These are phyloP conservation scores for Podilymbus podiceps DNA, from an alignment of 2,113 vertebrate genomes.

Conservation along the genomic window DNA sequence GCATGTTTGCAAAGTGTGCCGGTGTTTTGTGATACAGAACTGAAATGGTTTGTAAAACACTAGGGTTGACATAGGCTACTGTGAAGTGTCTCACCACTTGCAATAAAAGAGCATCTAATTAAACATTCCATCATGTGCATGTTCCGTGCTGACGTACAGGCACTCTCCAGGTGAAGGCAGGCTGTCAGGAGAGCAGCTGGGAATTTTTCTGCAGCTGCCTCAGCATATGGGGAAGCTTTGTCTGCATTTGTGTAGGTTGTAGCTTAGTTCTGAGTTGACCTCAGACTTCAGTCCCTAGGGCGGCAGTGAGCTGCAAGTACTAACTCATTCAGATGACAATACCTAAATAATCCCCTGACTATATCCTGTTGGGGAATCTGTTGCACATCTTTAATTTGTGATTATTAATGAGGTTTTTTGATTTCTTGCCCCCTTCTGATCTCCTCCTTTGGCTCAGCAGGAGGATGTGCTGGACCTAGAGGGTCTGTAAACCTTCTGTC, in stretches of 20 bases:
- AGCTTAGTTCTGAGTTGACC: background rate
- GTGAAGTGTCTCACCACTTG: background rate
- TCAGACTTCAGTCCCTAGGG: background rate
- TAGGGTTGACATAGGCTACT: background rate
- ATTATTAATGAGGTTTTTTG: background rate
- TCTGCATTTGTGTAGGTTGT: background rate
- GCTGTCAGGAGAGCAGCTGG: background rate
- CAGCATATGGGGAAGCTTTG: background rate
- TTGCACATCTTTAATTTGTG: background rate
- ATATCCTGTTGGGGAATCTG: background rate
- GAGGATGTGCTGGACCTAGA: background rate
- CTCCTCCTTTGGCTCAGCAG: background rate
- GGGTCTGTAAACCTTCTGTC: background rate
- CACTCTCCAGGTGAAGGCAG: background rate
- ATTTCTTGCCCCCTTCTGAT: background rate
- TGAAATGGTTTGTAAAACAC: background rate
- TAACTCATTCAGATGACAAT: background rate
- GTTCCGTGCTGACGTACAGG: background rate
- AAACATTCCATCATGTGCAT: background rate
- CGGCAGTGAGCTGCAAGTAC: background rate
- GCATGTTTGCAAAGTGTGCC: background rate
- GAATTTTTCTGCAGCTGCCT: background rate
- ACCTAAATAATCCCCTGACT: background rate
- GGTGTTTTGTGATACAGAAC: background rate
- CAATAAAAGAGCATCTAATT: background rate